Evolutionary conservation across 2,113 vertebrate species (phyloP).

Genomic region (Proterorhinus semilunaris): DNA sequence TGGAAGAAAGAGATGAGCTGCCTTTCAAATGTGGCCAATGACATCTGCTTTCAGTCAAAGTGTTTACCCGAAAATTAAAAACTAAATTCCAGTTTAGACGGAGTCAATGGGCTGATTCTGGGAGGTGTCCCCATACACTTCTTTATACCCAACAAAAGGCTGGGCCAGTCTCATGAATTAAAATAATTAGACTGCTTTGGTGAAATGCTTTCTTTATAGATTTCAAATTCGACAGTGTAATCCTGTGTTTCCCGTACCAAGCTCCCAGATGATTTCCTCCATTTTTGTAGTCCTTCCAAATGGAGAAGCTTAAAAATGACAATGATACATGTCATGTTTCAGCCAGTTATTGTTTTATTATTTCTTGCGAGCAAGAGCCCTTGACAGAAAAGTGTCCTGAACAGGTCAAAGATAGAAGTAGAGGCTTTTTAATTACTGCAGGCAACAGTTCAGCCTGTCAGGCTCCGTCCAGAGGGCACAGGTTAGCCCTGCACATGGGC

Average conservation of each 20-base stretch:
- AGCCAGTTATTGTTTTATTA: too few species aligned
- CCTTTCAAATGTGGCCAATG: constrained; percentile 52
- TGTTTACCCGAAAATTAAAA: constrained; percentile 77
- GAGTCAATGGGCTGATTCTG: constrained; percentile 42
- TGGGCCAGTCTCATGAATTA: constrained; percentile 73
- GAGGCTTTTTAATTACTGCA: constrained; percentile 30
- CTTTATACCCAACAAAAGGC: constrained; percentile 61
- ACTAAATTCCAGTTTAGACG: constrained; percentile 74
- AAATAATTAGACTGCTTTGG: constrained; percentile 51
- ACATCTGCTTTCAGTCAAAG: constrained; percentile 77
- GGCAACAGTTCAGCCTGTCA: constrained; percentile 26
- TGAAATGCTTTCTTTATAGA: constrained; percentile 55
- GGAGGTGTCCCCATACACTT: constrained; percentile 43
- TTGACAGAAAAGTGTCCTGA: constrained; percentile 14
- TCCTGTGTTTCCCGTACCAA: constrained; percentile 30
- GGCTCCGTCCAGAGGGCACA: constrained; percentile 30
- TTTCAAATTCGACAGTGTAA: constrained; percentile 49
- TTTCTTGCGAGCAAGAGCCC: neutral
- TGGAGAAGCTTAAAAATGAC: constrained; percentile 23
- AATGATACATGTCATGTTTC: neutral
- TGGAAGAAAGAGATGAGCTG: constrained; percentile 40
- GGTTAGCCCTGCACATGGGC: constrained; percentile 46
- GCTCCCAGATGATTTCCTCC: constrained; percentile 40
- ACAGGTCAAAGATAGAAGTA: neutral
- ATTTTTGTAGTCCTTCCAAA: constrained; percentile 33